Evolutionary conservation across 2,888 invertebrate genomes (phyloP).

Genomic region (Lymantria monacha): DNA sequence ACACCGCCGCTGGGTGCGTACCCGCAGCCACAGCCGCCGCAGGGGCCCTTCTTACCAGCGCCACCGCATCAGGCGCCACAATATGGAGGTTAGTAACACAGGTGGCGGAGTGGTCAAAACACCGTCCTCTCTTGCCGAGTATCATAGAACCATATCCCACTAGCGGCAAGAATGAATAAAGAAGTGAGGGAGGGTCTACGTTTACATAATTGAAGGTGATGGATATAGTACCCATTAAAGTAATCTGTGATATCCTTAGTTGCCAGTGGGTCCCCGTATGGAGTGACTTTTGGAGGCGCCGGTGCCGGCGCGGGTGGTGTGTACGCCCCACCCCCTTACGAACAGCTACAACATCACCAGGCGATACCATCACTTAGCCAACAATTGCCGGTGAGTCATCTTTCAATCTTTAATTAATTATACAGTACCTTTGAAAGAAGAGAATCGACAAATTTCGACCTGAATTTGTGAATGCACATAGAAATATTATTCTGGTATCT

Average conservation of each 20-base stretch:
- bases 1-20: constrained; percentile 81
- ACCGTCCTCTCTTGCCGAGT: no score
- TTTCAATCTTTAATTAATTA: no score
- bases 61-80: constrained; percentile 84
- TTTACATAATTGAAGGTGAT: no score
- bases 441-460: background rate
- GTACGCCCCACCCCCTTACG: constrained; percentile 88
- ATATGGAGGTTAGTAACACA: constrained; percentile 61
- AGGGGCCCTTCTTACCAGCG: constrained; percentile 84
- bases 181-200: no score
- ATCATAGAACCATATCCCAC: no score
- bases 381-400: constrained; percentile 62
- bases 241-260: constrained; percentile 50
- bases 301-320: constrained; percentile 81
- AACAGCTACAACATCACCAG: constrained; percentile 84
- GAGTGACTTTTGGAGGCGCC: constrained; percentile 75
- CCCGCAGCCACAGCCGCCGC: constrained; percentile 83
- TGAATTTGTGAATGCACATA: no score
- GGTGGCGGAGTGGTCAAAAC: background rate
- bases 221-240: no score
- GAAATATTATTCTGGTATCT: no score
- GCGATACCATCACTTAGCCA: constrained; percentile 69
- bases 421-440: no score
- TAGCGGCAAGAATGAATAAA: no score
- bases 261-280: constrained; percentile 84